A percentile compares a stretch with the other conserved stretches of the same genome.
Evolutionary conservation across 2,113 vertebrate species (phyloP).

Genomic region (Cairina moschata): DNA sequence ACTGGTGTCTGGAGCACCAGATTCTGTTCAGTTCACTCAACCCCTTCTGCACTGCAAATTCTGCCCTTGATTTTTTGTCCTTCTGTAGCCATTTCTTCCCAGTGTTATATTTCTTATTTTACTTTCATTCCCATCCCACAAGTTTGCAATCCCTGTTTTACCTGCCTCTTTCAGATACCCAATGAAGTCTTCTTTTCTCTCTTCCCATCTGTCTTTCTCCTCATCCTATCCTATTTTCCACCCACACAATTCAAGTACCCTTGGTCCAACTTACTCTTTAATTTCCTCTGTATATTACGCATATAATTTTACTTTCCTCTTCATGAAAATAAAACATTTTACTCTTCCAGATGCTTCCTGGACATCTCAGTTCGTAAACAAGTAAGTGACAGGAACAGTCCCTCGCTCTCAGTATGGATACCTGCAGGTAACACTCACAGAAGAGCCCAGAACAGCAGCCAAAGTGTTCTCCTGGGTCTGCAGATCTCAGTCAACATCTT

Average conservation of each 20-base stretch:
- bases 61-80: neutral
- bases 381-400: neutral
- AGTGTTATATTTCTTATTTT: neutral
- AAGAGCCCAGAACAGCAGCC: neutral
- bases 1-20: neutral
- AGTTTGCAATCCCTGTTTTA: neutral
- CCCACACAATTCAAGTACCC: neutral
- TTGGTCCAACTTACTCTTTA: neutral
- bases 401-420: neutral
- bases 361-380: neutral
- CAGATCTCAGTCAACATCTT: neutral
- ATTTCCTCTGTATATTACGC: neutral
- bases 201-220: neutral
- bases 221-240: neutral
- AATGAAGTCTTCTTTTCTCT: neutral
- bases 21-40: neutral
- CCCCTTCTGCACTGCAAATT: neutral
- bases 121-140: neutral
- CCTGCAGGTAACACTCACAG: accelerated
- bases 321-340: neutral
- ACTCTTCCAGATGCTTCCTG: neutral
- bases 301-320: neutral
- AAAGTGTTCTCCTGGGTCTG: neutral
- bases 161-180: accelerated
- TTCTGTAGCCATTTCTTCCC: neutral